These are phyloP conservation scores for Ammodytes marinus DNA, from an alignment of 2,113 vertebrate genomes.

Conservation along the genomic window DNA sequence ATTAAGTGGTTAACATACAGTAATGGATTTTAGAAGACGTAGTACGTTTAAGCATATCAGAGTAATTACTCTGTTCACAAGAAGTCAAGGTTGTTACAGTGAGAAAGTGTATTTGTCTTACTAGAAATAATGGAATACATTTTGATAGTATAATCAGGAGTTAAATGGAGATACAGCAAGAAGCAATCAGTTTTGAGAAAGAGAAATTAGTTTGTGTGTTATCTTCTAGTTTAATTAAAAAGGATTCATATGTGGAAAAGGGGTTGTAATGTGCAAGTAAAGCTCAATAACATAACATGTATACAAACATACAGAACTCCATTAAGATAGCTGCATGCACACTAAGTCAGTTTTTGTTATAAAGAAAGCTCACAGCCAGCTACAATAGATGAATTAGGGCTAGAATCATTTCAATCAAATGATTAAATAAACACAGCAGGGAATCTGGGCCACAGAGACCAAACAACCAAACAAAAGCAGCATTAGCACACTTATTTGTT, in stretches of 20 bases:
- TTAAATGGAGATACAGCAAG: background rate
- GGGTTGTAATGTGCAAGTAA: background rate
- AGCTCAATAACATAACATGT: background rate
- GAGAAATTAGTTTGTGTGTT: background rate
- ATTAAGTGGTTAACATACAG: conserved; percentile 2
- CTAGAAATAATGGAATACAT: background rate
- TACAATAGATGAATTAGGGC: background rate
- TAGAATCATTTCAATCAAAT: conserved; percentile 18
- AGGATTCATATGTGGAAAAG: conserved; percentile 1
- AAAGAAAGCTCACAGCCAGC: background rate
- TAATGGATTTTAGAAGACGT: conserved; percentile 5
- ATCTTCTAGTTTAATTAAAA: conserved; percentile 39
- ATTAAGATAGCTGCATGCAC: background rate
- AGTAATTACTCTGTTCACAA: background rate
- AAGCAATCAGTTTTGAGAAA: conserved; percentile 4
- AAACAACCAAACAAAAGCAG: conserved; percentile 17
- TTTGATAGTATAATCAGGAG: background rate
- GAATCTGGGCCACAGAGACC: background rate
- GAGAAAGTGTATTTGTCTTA: background rate
- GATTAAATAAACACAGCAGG: conserved; percentile 6
- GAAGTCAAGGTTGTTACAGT: background rate
- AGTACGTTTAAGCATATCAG: background rate
- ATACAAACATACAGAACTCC: background rate
- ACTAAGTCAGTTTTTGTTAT: background rate
- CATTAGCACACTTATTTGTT: background rate